Conservation (phyloP, 2,888 invertebrate species). For the Actias luna region DNA sequence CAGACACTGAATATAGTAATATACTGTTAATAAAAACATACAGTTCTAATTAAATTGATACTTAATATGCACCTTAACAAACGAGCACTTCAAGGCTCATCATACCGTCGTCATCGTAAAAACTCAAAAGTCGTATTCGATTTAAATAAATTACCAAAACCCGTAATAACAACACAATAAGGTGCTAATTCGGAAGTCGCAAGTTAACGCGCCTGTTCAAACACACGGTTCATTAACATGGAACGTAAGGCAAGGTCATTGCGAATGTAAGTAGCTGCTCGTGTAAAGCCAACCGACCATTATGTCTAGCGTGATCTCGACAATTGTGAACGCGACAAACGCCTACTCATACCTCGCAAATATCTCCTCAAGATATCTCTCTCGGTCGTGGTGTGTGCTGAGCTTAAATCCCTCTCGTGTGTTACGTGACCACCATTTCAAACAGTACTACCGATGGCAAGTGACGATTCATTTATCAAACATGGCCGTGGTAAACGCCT, state of each 20-base stretch:
- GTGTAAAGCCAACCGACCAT: constrained; percentile 12
- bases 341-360: not conserved
- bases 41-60: not conserved
- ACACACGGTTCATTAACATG: constrained; percentile 54
- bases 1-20: not conserved
- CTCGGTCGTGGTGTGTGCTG: constrained; percentile 1
- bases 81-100: constrained; percentile 7
- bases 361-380: not conserved
- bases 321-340: constrained; percentile 4
- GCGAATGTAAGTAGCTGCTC: constrained; percentile 19
- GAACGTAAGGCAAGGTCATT: constrained; percentile 48
- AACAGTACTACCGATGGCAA: not conserved
- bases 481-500: not conserved
- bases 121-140: constrained; percentile 23
- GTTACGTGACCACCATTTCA: constrained; percentile 5
- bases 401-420: constrained; percentile 3
- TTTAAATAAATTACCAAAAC: constrained; percentile 19
- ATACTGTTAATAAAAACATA: not conserved
- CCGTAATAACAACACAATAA: constrained; percentile 39
- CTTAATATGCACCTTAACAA: not conserved
- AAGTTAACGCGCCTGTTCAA: constrained; percentile 31
- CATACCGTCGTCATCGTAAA: constrained; percentile 2
- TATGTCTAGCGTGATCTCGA: not conserved
- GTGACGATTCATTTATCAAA: not conserved
- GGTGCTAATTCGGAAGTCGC: constrained; percentile 52